Evolutionary conservation across 2,797 vertebrate species (phyloP), one percentile per base, ranked within the genome.

Genomic region (Acanthiza pusilla): DNA sequence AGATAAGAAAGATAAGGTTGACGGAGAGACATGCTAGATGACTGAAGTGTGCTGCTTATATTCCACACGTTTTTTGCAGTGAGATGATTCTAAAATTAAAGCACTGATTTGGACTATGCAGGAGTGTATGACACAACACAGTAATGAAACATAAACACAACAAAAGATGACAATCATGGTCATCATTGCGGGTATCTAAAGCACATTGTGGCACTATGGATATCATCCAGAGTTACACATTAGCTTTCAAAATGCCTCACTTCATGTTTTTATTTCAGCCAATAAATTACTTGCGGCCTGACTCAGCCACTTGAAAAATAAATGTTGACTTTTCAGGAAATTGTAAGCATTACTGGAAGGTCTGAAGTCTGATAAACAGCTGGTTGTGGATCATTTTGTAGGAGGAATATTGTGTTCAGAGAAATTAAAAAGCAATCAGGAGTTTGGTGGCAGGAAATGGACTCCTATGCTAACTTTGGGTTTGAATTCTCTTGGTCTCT

Each of bases 1-100:
- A 95, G 96, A 95, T 96, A 96, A 92, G 93, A 83, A 80, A 61
- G 94, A 96, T 95, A 95, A 87, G 70, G 47, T 55, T 71, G 76
- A 75, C 3, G 25, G 88, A 94, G 94, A 94, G 83, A 93, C 80
- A 73, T 71, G 62, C 77, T 91, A n/a, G 51, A 78, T 87, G 77
- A 76, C 83, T 95, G 25, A 94, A 91, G 48, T 53, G 87, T 84
- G 88, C 88, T 88, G 38, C 83, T 95, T 93, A 21, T 53, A 30
- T 86, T 93, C 91, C 43, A 47, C 51, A n/a, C 3, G 1, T 86
- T 93, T 94, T 96, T 88, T 86, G 0, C 3, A 4, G 14, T 79
- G 71, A 91, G 55, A 63, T 7, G 6, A 19, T 43, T 78, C 48
- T 61, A 88, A 89, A 90, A 62, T 84, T 70, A 78, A 91, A 88